Evolutionary conservation across 2,888 invertebrate species (phyloP), one percentile per base, ranked within the genome.

Genomic region (Harpalus rufipes): DNA sequence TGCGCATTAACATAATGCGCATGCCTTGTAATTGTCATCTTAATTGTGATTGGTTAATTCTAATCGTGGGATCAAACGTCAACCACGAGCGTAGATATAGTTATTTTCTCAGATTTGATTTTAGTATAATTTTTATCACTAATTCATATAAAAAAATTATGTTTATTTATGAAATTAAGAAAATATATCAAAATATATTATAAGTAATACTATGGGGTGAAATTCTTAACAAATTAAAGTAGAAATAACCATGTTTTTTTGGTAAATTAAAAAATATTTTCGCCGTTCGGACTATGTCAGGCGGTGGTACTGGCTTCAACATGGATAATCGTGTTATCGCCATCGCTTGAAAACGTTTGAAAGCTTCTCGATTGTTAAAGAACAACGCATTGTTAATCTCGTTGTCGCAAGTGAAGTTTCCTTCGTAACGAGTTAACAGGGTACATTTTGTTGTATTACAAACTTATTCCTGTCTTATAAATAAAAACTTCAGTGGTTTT

Each of bases 321-420:
- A 65, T 78, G 84, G 32, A 84, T 84, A 84, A 84, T 63, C 51
- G 25, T 83, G 74, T 59, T 84, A 84, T 84, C 84, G 84, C 78
- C 84, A 78, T 84, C 78, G 63, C 84, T 65, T 65, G 44, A 78
- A 84, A 84, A 84, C 84, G 84, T 84, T 84, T 78, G 84, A 84
- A 84, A 84, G 65, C 63, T 63, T 84, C 78, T 63, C 78, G 84
- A 76, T 84, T 84, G 84, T 84, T 78, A 84, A 65, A 78, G 84
- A 78, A 78, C 78, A 84, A 78, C 85, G 56, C 85, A 85, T 85
- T 85, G 85, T 85, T 80, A 85, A 59, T 85, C 80, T 85, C 85
- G 85, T 85, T 85, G 85, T 85, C 85, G 85, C 85, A 85, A 85
- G 85, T 85, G 85, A 85, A 85, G 85, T 85, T 85, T 85, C 85